Evolutionary conservation across 2,113 vertebrate species (phyloP).

Genomic region (Halcyon senegalensis): DNA sequence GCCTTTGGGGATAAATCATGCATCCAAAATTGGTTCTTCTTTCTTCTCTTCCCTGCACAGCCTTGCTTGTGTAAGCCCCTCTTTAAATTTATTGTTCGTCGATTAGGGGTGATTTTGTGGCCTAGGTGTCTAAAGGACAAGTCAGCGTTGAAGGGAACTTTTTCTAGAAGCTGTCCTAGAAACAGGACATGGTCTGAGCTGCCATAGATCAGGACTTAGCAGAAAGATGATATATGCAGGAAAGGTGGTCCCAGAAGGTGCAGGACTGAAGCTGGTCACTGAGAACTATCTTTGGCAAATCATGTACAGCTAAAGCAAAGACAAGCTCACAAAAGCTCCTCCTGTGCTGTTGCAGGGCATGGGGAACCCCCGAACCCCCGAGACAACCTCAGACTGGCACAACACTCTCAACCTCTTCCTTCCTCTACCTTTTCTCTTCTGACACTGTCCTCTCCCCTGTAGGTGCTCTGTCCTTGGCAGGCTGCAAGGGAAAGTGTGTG

Average conservation of each 20-base stretch:
- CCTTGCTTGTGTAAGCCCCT: neutral
- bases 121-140: neutral
- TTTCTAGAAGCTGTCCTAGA: neutral
- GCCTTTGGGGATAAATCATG: neutral
- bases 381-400: neutral
- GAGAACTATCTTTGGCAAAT: neutral
- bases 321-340: neutral
- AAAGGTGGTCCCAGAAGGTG: neutral
- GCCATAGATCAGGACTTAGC: neutral
- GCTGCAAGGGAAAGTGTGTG: accelerated
- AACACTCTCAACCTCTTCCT: neutral
- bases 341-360: neutral
- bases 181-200: neutral
- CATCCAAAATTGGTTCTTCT: neutral
- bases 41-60: neutral
- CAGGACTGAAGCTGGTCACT: neutral
- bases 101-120: accelerated
- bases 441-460: neutral
- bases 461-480: neutral
- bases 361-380: neutral
- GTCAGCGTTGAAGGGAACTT: accelerated
- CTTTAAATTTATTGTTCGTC: neutral
- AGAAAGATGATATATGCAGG: neutral
- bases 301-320: neutral
- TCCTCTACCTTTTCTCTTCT: neutral